These are phyloP conservation scores for Sipha maydis DNA, from an alignment of 2,888 invertebrate species.

Conservation along the genomic window DNA sequence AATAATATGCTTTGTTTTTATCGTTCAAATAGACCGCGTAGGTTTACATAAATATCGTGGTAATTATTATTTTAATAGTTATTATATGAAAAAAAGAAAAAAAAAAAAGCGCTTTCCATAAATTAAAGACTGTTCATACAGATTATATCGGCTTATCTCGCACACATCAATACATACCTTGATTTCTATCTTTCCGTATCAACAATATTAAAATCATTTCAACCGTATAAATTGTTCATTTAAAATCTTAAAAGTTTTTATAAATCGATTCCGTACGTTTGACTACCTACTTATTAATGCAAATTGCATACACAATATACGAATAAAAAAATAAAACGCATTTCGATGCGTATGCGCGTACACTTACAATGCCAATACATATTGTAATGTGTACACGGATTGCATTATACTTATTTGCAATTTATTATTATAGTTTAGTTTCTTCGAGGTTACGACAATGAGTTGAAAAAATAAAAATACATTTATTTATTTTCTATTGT, in stretches of 20 bases:
- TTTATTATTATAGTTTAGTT: neutral
- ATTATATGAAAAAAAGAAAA: slow-evolving; percentile 13
- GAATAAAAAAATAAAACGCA: neutral
- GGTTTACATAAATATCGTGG: neutral
- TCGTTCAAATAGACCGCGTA: neutral
- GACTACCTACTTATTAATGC: slow-evolving; percentile 16
- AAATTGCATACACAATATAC: neutral
- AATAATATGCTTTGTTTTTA: neutral
- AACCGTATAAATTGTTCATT: slow-evolving; percentile 8
- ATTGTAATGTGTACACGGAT: neutral
- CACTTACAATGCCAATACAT: slow-evolving; percentile 14
- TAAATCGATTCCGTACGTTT: neutral
- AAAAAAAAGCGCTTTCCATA: slow-evolving; percentile 17
- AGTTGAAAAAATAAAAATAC: slow-evolving; percentile 27
- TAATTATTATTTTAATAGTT: slow-evolving; percentile 39
- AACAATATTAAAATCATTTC: neutral
- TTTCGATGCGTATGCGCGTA: neutral
- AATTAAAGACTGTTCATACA: slow-evolving; percentile 24
- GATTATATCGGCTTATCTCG: neutral
- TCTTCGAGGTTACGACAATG: slow-evolving; percentile 21
- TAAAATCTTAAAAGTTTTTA: neutral
- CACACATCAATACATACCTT: neutral
- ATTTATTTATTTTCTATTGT: slow-evolving; percentile 37
- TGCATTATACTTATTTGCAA: neutral
- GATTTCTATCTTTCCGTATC: slow-evolving; percentile 17